Base-by-base conservation (phyloP, 2,888 invertebrate genomes). In the Icerya purchasi region DNA sequence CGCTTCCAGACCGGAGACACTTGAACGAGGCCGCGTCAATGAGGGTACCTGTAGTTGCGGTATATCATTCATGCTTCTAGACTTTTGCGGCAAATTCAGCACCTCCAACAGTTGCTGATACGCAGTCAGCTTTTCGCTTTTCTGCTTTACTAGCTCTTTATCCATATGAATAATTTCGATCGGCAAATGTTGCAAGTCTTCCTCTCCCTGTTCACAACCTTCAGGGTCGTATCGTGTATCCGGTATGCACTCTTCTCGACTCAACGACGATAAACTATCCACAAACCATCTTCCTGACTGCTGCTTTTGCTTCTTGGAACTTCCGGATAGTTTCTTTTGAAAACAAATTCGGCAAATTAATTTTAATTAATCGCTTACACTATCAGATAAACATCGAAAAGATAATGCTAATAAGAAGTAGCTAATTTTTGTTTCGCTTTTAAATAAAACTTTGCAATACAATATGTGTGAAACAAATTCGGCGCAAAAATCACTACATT, bases 111-210 rank as follows among this genome's bases (percentile, higher is more conserved):
- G 50, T 1, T 76, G 64, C 24, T 56, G 55, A 3, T 53, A n/a
- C 8, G 62, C 21, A 5, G 61, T 53, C 2, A 58, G 36, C 20
- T 50, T 50, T 14, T 59, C 59, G 19, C 14, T 22, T n/a, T 22
- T 50, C 63, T 64, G 51, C 14, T 63, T 52, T 23, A 67, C 66
- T 56, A 63, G 61, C 53, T 65, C 69, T 65, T 81, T 81, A 68
- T 86, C 86, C 61, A 91, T 75, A 50, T 89, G 79, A 25, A 90
- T 78, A 59, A 92, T 73, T 73, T 92, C 92, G 60, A 92, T 92
- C 2, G 89, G 91, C 63, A 91, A 75, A 69, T 91, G 88, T 67
- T 83, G 84, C 22, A 77, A 72, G 68, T 62, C 64, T 50, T 65
- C 65, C 53, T 67, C 66, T n/a, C n/a, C n/a, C 65, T 78, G 78